phyloP scores from a whole-genome alignment of 1,140 invertebrate species.

The Pseudachorutes palmiensis region DNA sequence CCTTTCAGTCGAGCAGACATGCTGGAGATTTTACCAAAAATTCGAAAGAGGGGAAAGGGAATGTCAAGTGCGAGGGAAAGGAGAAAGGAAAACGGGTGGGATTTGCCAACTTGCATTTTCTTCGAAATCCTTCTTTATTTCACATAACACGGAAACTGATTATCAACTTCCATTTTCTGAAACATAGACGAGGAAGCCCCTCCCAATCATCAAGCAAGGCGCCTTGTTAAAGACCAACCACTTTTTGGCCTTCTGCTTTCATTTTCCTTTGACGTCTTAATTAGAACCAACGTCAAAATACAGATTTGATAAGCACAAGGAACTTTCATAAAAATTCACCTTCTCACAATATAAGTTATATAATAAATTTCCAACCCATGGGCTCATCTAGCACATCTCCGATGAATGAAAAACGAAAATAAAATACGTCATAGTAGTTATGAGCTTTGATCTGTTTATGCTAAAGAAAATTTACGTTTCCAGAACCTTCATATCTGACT shows the following conservation, averaged over 20 bases:
- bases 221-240: too few relatives aligned
- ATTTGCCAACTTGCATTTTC: constrained; percentile 26
- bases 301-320: too few relatives aligned
- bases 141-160: constrained; percentile 12
- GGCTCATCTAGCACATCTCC: neutral
- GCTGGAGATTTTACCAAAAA: neutral
- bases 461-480: too few relatives aligned
- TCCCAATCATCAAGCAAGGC: too few relatives aligned
- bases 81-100: constrained; percentile 19
- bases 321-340: neutral
- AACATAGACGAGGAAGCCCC: too few relatives aligned
- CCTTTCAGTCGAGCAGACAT: neutral
- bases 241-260: neutral
- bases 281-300: too few relatives aligned
- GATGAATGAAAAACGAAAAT: neutral
- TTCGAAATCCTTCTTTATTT: constrained; percentile 25
- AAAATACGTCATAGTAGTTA: neutral
- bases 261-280: too few relatives aligned
- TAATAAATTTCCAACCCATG: neutral
- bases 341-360: neutral
- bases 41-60: neutral
- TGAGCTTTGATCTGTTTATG: too few relatives aligned
- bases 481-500: too few relatives aligned
- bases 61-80: neutral
- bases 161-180: neutral